Base-by-base conservation (phyloP, 2,888 invertebrate genomes). In the Sussaba pulchella region DNA sequence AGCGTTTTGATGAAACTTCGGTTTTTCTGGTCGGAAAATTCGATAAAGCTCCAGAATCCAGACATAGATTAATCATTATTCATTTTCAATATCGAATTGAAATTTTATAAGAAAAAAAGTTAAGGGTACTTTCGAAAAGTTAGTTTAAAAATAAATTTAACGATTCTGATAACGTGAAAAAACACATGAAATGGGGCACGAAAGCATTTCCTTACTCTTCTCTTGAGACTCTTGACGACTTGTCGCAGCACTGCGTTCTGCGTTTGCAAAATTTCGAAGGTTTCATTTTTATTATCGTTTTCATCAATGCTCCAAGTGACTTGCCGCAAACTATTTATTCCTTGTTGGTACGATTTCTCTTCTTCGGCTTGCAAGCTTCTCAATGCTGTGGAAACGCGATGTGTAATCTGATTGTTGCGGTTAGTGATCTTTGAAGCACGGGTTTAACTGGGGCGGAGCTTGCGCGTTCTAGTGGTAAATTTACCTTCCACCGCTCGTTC, bases 191-290 rank as follows among this genome's bases (percentile, higher is more conserved):
- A 17, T 36, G 2, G 17, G 9, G 9, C 8, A 17, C 17, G 3
- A 31, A 17, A 57, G 6, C 17, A 9, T 21, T 8, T 19, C 19
- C 47, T 57, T 17, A 87, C 88, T 83, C 84, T 85, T 61, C 81
- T 83, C 70, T 86, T 88, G 9, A 88, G 83, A 61, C 80, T 85
- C 78, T 86, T 88, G 26, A 88, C 82, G 19, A 88, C 69, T 36
- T 88, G 82, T 12, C 81, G 81, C 10, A 88, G 73, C 52, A 88
- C 87, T 10, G 84, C 81, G 84, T 89, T 89, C 78, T 89, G 89
- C 39, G 82, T 47, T 63, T 81, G 84, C 47, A 89, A 79, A 70
- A 78, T 81, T 64, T 85, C 78, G 61, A 79, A 43, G 19, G 43
- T 67, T 14, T 70, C 39, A 12, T 17, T 41, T 59, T 66, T 45